Evolutionary conservation across 2,888 invertebrate species (phyloP), one percentile per base, ranked within the genome.

Genomic region (Flexamia atlantica): DNA sequence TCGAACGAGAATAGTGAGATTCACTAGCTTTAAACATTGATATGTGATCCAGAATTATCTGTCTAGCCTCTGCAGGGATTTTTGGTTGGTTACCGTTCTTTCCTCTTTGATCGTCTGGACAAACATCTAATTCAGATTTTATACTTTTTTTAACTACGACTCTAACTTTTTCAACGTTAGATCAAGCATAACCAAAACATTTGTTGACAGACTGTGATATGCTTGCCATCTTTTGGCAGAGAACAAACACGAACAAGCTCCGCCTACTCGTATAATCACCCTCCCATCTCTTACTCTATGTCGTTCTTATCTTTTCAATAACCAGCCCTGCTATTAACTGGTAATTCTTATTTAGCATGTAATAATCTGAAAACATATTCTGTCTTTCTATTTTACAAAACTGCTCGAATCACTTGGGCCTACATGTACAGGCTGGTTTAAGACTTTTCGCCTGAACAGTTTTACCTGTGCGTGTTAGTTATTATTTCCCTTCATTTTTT

Each of bases 101-200:
- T 28, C 80, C 83, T 32, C 83, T 57, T 80, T 80, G 42, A 70
- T 83, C 80, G 17, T 25, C 60, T 42, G 79, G 68, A 23, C 81
- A 81, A 64, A 74, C 70, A 81, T 81, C 84, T 53, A 74, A 80
- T 32, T 60, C 32, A 64, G 81, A 70, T 25, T n/a, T 70, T 81
- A 72, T 82, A 82, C 81, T 84, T 82, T 82, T 84, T 32, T 84
- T 76, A 25, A 53, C 60, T 40, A 60, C 74, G 32, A 82, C 76
- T 64, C 84, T 82, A 32, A 84, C 81, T 74, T 74, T 84, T 84
- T 82, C 53, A 84, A 81, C 17, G 82, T 82, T n/a, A 74, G 64
- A 28, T 57, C 74, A 50, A 81, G 32, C 20, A 80, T 84, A 30
- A 81, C 81, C 23, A 81, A 60, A 84, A 81, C 72, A 81, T 81